Base-by-base conservation (phyloP, 1,140 invertebrate species). In the Cotesia glomerata region DNA sequence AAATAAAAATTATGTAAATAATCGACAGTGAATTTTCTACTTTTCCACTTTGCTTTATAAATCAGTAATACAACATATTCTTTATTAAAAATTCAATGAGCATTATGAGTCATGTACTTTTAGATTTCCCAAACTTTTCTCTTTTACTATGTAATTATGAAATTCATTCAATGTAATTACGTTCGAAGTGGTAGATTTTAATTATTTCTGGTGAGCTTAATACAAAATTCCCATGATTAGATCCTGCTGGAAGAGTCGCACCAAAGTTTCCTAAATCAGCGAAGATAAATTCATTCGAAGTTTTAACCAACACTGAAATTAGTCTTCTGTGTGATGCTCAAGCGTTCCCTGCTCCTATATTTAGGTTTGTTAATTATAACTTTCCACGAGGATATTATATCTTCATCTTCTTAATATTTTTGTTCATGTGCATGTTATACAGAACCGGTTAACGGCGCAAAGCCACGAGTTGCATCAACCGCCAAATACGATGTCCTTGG, bases 361-460 rank as follows among this genome's bases (percentile, higher is more conserved):
- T 75, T 59, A 70, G 72, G 68, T 70, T 52, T 58, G 72, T 64
- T 64, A 26, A 62, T 39, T 1, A 68, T 58, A 39, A 61, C 56
- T 62, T 61, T 35, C 16, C n/a, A 14, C 35, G 49, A 63, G 58
- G 26, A 52, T 14, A 71, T 45, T 63, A 56, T 11, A 54, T 32
- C 13, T 54, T 67, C 51, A 54, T 45, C 13, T 54, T 67, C 58
- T 49, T 67, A 54, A 71, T 36, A 58, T 66, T 59, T 1, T 71
- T 26, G 39, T 68, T 16, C 16, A 13, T 67, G 45, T 69, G 35
- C 45, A 45, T 68, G 51, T 73, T 72, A 58, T 62, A 54, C 78
- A 93, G 91, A 92, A 82, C 92, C 92, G 4, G 90, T 91, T 75
- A 91, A 90, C 70, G 92, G 91, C 81, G 88, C 91, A 75, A 86